Conservation (phyloP, 2,888 invertebrate genomes). For the Oscheius sp. region DNA sequence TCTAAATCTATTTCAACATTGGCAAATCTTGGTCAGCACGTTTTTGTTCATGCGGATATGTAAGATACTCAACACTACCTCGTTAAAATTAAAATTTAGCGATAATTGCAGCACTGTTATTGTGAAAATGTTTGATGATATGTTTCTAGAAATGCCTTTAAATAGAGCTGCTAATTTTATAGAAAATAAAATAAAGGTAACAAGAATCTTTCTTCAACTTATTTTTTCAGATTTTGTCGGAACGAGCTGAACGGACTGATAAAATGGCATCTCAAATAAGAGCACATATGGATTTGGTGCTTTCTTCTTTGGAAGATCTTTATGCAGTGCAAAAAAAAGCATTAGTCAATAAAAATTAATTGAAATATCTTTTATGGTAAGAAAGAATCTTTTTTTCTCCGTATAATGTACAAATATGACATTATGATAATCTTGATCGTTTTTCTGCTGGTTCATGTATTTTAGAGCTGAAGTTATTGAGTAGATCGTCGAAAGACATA, state of each 20-base stretch:
- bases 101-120: conserved; percentile 45
- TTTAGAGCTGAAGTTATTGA: neutral
- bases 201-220: neutral
- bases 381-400: no score
- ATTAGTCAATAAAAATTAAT: no score
- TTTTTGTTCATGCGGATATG: conserved; percentile 53
- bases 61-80: conserved; percentile 15
- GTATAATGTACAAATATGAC: neutral
- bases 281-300: conserved; percentile 37
- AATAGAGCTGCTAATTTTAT: conserved; percentile 42
- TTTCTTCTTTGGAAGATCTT: conserved; percentile 31
- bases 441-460: neutral
- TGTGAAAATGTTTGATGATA: conserved; percentile 47
- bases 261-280: conserved; percentile 21
- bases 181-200: conserved; percentile 42
- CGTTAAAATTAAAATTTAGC: conserved; percentile 19
- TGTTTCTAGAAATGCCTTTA: conserved; percentile 43
- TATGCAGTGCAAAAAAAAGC: conserved; percentile 5
- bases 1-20: conserved; percentile 34
- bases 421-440: neutral
- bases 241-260: conserved; percentile 20
- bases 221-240: conserved; percentile 24
- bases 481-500: conserved; percentile 18
- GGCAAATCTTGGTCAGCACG: conserved; percentile 44
- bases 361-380: no score